These are phyloP conservation scores for Pteropus alecto DNA, from an alignment of 2,113 vertebrate genomes.

Conservation along the genomic window DNA sequence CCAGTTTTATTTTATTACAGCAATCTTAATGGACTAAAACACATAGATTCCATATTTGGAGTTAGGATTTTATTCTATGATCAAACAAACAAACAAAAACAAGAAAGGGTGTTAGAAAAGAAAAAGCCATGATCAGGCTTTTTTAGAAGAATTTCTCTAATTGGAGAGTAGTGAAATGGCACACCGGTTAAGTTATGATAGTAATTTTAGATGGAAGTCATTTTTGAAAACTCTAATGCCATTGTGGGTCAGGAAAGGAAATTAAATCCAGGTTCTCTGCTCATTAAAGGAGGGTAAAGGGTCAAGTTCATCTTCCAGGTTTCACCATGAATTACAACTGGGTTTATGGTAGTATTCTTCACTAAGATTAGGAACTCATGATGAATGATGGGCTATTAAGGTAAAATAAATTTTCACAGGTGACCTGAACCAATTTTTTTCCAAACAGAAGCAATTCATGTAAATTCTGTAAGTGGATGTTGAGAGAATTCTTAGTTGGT, in stretches of 20 bases:
- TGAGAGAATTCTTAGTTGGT: neutral
- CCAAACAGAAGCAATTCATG: neutral
- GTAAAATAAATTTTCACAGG: neutral
- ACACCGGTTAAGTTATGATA: neutral
- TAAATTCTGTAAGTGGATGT: neutral
- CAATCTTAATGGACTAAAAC: neutral
- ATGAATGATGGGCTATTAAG: neutral
- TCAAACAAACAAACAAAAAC: neutral
- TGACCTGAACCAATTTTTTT: neutral
- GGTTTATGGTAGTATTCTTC: neutral
- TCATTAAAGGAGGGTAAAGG: neutral
- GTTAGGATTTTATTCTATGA: neutral
- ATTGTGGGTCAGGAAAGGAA: neutral
- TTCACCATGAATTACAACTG: neutral
- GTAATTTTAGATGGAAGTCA: neutral
- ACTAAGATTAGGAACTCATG: neutral
- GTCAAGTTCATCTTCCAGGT: neutral
- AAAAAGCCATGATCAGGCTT: fast-evolving
- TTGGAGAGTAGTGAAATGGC: neutral
- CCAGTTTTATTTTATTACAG: neutral
- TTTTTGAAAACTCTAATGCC: neutral
- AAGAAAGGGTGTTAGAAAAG: neutral
- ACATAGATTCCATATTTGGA: neutral
- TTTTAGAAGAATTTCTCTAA: neutral
- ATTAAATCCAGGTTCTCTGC: neutral